Conservation (phyloP, 2,888 invertebrate genomes). For the Pseudococcus jackbeardsleyi region DNA sequence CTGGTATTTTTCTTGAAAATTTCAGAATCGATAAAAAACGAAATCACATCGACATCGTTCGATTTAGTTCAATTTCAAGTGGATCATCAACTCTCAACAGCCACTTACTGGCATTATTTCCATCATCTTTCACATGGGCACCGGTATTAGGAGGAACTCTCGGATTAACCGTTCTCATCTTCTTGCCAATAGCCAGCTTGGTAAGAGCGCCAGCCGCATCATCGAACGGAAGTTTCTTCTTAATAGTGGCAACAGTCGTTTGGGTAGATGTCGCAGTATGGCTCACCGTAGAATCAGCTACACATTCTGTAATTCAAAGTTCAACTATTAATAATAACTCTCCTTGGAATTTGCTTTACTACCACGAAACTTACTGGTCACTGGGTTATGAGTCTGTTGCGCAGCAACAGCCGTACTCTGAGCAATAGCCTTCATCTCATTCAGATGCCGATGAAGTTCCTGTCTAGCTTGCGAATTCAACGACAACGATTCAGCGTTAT, state of each 20-base stretch:
- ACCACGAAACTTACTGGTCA: constrained; percentile 34
- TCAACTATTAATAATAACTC: too few species aligned
- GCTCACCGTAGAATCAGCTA: constrained; percentile 54
- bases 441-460: constrained; percentile 62
- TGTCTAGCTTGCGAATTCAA: constrained; percentile 60
- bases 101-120: constrained; percentile 56
- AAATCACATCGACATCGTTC: neutral
- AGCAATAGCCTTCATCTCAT: constrained; percentile 61
- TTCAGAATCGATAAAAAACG: too few species aligned
- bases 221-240: constrained; percentile 57
- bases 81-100: neutral
- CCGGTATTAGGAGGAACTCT: constrained; percentile 58
- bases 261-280: constrained; percentile 54
- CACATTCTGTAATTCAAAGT: constrained; percentile 18
- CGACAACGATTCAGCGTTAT: neutral
- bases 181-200: constrained; percentile 55
- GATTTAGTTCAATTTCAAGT: neutral
- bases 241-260: constrained; percentile 55
- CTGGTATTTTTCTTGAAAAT: too few species aligned
- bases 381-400: constrained; percentile 59
- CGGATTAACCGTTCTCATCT: constrained; percentile 57
- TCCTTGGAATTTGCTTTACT: too few species aligned
- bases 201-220: constrained; percentile 55
- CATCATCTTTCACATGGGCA: constrained; percentile 55
- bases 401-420: neutral